phyloP scores from a whole-genome alignment of 2,113 vertebrate genomes.

The Oncorhynchus keta region DNA sequence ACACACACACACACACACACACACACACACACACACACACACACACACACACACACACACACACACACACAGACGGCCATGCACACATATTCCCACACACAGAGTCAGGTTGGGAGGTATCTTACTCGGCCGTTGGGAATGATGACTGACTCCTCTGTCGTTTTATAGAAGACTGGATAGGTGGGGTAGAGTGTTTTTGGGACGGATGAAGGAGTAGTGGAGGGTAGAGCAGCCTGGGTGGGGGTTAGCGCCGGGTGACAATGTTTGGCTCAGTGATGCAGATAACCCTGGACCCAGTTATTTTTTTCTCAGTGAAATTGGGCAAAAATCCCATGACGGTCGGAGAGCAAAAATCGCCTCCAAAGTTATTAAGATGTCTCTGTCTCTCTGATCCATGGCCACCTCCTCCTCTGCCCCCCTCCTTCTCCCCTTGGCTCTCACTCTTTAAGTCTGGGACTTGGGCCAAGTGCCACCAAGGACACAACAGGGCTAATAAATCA shows the following conservation, averaged over 20 bases:
- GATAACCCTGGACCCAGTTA: slow-evolving; percentile 71
- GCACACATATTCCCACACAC: neutral
- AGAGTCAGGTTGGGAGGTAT: slow-evolving; percentile 41
- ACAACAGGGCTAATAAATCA: slow-evolving; percentile 89
- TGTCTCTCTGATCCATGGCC: slow-evolving; percentile 57
- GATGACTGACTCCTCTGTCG: slow-evolving; percentile 75
- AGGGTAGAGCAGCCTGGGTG: neutral
- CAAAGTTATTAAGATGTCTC: slow-evolving; percentile 77
- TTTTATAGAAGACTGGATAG: slow-evolving; percentile 57
- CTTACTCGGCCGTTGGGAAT: slow-evolving; percentile 60
- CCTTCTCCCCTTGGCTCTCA: slow-evolving; percentile 59
- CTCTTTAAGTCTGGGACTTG: slow-evolving; percentile 84
- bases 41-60: neutral
- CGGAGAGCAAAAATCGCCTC: slow-evolving; percentile 60
- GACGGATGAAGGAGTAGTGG: neutral
- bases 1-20: too few relatives aligned
- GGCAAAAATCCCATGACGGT: slow-evolving; percentile 76
- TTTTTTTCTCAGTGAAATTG: slow-evolving; percentile 70
- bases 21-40: too few relatives aligned
- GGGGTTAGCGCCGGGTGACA: slow-evolving; percentile 47
- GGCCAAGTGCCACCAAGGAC: slow-evolving; percentile 91
- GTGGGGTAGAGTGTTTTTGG: slow-evolving; percentile 17
- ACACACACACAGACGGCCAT: accelerated
- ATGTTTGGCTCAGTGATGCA: slow-evolving; percentile 62
- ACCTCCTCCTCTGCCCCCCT: too few relatives aligned